Conservation (phyloP, 2,113 vertebrate species). For the Plestiodon gilberti region DNA sequence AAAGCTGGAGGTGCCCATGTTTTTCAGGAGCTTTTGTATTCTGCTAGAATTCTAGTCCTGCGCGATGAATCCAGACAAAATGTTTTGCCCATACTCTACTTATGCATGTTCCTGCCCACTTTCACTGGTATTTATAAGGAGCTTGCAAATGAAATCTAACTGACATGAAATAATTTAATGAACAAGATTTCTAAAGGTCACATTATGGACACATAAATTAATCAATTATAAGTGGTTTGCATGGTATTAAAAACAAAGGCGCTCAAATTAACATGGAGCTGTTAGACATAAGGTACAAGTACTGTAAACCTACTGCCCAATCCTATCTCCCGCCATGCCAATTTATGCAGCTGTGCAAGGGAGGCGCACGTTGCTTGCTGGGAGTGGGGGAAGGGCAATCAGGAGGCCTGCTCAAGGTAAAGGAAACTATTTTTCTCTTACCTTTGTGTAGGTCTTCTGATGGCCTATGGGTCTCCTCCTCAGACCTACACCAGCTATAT, state of each 20-base stretch:
- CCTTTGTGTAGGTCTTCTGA: no score
- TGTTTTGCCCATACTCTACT: background rate
- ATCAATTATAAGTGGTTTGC: background rate
- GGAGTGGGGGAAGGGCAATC: no score
- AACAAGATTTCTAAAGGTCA: constrained; percentile 1
- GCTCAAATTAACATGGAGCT: background rate
- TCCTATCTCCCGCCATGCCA: no score
- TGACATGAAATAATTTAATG: background rate
- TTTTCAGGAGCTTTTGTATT: background rate
- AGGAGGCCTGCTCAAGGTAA: no score
- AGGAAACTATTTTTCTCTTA: no score
- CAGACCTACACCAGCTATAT: no score
- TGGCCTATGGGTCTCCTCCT: no score
- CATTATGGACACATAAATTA: background rate
- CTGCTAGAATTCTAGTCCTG: background rate
- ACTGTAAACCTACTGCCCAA: background rate
- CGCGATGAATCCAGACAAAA: background rate
- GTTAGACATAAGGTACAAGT: background rate
- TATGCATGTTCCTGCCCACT: background rate
- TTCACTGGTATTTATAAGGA: background rate
- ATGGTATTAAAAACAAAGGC: background rate
- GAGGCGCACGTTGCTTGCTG: no score
- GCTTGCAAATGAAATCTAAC: background rate
- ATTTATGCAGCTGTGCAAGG: no score
- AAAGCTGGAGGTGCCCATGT: background rate